Percentiles rank a stretch among this genome's conserved stretches.
Evolutionary conservation across 2,797 vertebrate genomes (phyloP).

Genomic region (Diplodus puntazzo): DNA sequence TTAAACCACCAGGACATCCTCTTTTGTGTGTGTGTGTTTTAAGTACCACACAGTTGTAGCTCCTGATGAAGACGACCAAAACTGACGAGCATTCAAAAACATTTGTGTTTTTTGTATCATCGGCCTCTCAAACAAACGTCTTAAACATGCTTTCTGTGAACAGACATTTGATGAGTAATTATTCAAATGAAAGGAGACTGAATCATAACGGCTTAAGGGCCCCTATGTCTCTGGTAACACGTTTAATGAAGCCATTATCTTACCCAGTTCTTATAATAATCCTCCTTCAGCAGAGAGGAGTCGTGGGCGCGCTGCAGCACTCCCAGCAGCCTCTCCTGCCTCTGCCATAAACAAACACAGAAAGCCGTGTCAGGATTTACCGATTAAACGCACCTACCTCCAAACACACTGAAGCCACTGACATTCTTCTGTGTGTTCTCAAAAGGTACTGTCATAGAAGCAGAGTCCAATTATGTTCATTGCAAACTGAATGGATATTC

Average conservation of each 20-base stretch:
- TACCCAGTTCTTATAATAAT: slow-evolving; percentile 93
- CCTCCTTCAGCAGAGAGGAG: slow-evolving; percentile 85
- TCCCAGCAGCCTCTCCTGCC: slow-evolving; percentile 86
- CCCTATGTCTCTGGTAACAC: background rate
- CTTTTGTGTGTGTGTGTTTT: too few relatives aligned
- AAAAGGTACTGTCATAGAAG: background rate
- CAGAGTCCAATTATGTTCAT: background rate
- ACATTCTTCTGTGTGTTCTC: background rate
- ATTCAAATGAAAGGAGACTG: slow-evolving; percentile 2
- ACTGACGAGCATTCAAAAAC: background rate
- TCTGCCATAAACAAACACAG: slow-evolving; percentile 80
- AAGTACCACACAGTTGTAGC: background rate
- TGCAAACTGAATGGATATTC: background rate
- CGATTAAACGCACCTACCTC: background rate
- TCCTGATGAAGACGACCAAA: background rate
- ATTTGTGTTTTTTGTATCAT: too few relatives aligned
- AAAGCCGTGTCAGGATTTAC: slow-evolving; percentile 6
- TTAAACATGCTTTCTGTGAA: background rate
- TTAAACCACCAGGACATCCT: background rate
- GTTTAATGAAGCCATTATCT: slow-evolving; percentile 29
- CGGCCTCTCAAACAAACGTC: background rate
- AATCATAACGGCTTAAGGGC: background rate
- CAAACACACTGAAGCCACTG: background rate
- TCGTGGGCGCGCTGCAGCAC: slow-evolving; percentile 89
- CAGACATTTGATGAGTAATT: background rate